These are phyloP conservation scores for Mesoclemmys tuberculata DNA, from an alignment of 2,113 vertebrate genomes.

Conservation along the genomic window DNA sequence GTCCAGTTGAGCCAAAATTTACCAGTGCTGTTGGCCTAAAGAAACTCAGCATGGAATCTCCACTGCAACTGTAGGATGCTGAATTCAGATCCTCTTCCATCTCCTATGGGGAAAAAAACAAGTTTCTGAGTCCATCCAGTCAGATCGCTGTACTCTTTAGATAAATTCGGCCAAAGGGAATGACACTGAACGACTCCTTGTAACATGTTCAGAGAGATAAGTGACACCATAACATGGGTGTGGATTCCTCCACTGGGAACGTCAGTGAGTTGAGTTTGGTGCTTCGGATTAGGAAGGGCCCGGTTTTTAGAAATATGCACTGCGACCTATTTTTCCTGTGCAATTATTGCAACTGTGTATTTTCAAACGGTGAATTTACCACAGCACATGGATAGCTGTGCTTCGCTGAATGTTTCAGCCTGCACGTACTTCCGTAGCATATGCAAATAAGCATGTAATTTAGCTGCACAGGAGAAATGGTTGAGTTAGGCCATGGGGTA, in stretches of 20 bases:
- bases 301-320: background rate
- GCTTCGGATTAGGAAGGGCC: background rate
- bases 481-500: background rate
- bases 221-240: background rate
- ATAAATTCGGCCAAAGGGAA: no score
- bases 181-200: no score
- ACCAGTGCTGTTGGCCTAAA: no score
- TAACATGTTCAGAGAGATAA: no score
- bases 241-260: background rate
- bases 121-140: background rate
- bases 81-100: no score
- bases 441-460: background rate
- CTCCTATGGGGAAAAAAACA: background rate
- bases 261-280: background rate
- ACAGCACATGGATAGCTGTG: background rate
- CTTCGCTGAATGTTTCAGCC: background rate
- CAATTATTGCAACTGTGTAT: background rate
- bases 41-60: no score
- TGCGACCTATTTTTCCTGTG: background rate
- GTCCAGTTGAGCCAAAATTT: no score
- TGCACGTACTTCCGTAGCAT: background rate
- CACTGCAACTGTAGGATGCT: no score
- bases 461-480: background rate
- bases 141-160: no score
- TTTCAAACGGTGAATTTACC: background rate